These are phyloP conservation scores for Lethenteron reissneri DNA, from an alignment of 2,113 vertebrate genomes.

Conservation along the genomic window DNA sequence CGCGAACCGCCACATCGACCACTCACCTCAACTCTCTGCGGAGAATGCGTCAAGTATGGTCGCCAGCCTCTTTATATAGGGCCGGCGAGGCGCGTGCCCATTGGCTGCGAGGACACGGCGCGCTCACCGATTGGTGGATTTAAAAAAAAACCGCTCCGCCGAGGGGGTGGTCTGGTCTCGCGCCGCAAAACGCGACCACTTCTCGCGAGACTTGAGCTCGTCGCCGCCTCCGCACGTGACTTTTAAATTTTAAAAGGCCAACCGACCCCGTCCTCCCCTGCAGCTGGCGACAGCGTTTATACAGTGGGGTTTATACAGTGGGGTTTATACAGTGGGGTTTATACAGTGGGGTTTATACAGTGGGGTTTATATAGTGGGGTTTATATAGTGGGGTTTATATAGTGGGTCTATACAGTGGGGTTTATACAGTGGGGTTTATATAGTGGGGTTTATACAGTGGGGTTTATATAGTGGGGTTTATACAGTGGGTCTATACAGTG, in stretches of 20 bases:
- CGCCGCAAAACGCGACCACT: no score
- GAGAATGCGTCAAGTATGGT: no score
- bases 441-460: neutral
- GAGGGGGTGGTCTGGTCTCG: neutral
- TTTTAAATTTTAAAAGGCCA: no score
- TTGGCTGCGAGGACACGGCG: neutral
- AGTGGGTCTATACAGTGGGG: neutral
- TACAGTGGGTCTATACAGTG: neutral
- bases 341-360: neutral
- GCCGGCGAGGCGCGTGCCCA: neutral
- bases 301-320: neutral
- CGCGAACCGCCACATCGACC: no score
- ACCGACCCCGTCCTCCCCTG: no score
- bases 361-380: neutral
- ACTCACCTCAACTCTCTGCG: no score
- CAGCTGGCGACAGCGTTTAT: no score
- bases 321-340: neutral
- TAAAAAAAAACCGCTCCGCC: neutral
- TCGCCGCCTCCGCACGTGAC: no score
- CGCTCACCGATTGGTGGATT: constrained; percentile 1
- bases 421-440: neutral
- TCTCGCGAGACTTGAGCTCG: no score
- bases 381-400: neutral
- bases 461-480: neutral
- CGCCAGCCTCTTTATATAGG: neutral